These are phyloP conservation scores for Indri indri DNA, from an alignment of 2,113 vertebrate genomes.

Conservation along the genomic window DNA sequence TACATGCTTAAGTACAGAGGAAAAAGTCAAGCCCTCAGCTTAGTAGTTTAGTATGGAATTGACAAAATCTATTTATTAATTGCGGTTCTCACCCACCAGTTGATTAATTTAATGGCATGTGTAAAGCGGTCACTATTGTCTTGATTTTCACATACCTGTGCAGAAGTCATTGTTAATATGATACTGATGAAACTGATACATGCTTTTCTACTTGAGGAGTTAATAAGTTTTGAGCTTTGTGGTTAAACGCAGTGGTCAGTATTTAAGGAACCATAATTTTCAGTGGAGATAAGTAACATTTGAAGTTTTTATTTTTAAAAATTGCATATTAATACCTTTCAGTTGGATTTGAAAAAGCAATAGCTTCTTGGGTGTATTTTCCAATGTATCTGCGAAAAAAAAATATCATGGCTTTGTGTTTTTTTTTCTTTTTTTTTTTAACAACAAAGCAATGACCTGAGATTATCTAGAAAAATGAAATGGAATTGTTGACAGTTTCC, in stretches of 20 bases:
- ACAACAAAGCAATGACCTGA: neutral
- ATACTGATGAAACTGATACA: neutral
- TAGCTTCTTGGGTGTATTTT: neutral
- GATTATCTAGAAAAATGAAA: constrained; percentile 5
- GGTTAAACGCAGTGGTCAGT: neutral
- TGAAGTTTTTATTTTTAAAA: neutral
- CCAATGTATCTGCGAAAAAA: neutral
- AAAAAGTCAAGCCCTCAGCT: neutral
- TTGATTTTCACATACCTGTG: neutral
- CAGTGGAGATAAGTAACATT: neutral
- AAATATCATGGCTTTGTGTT: neutral
- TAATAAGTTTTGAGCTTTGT: neutral
- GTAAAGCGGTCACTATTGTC: neutral
- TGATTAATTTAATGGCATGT: neutral
- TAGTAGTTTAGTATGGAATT: neutral
- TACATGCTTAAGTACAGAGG: neutral
- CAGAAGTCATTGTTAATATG: neutral
- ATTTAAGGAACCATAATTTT: neutral
- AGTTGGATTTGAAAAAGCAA: neutral
- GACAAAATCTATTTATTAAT: neutral
- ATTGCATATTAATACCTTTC: neutral
- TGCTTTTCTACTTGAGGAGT: neutral
- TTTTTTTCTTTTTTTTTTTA: neutral
- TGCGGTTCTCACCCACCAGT: neutral
- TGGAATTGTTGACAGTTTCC: neutral